Evolutionary conservation across 2,888 invertebrate genomes (phyloP).

Genomic region (Chrysolina haemoptera): DNA sequence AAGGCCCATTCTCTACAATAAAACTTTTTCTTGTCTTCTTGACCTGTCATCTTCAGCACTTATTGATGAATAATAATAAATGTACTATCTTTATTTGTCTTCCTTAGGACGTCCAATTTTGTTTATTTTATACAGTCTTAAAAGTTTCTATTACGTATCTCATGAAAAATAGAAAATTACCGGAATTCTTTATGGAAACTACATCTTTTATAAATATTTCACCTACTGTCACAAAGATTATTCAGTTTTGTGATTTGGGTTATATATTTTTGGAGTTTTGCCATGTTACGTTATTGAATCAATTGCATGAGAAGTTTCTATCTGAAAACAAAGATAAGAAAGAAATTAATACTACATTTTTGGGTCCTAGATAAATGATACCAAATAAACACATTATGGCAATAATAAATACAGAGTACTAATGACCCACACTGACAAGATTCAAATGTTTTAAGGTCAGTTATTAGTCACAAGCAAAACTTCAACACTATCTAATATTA

Average conservation of each 20-base stretch:
- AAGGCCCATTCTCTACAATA: constrained; percentile 97
- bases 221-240: constrained; percentile 43
- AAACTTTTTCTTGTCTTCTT: constrained; percentile 81
- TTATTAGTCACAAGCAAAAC: constrained; percentile 35
- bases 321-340: constrained; percentile 20
- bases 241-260: constrained; percentile 36
- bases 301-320: constrained; percentile 20
- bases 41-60: constrained; percentile 58
- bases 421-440: constrained; percentile 47
- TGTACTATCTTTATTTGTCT: constrained; percentile 54
- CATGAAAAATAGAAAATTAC: constrained; percentile 40
- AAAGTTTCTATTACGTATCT: constrained; percentile 55
- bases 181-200: constrained; percentile 41
- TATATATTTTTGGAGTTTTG: constrained; percentile 40
- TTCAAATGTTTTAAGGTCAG: constrained; percentile 58
- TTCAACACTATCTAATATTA: constrained; percentile 8
- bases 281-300: constrained; percentile 40
- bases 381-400: constrained; percentile 32
- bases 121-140: constrained; percentile 53
- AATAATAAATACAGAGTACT: constrained; percentile 35
- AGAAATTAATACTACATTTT: constrained; percentile 24
- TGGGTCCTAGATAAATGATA: constrained; percentile 25
- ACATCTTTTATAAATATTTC: constrained; percentile 51
- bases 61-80: constrained; percentile 41
- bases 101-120: constrained; percentile 52